Evolutionary conservation across 2,113 vertebrate species (phyloP), one percentile per base, ranked within the genome.

Genomic region (Semnornis frantzii): DNA sequence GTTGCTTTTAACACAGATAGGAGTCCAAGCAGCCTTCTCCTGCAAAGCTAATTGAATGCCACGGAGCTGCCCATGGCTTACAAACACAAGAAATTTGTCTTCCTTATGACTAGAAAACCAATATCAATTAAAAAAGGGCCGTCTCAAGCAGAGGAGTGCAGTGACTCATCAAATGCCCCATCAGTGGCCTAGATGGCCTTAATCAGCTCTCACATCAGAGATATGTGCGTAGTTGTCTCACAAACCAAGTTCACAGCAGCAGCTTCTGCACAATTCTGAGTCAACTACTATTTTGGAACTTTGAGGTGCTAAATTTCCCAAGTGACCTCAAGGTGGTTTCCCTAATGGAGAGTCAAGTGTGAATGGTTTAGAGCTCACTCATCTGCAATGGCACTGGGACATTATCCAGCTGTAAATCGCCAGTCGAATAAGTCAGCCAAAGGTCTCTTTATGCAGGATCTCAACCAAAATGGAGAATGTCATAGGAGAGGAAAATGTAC

Each of bases 321-420:
- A 68, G 77, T 65, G 91, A 80, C 63, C 76, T 87, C 77, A 74
- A 72, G 58, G 81, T 84, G 31, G 30, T 72, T 85, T 93, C 69
- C 90, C 58, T 70, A 73, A 82, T 5, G 27, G 33, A 9, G 8
- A 69, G 66, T 33, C 25, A 39, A 57, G 57, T 11, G 37, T 6
- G 2, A 42, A 84, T 55, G n/a, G 34, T 90, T 78, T 87, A 76
- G 48, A 94, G 58, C 54, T 60, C 62, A 59, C 30, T 58, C 24
- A 59, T 69, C 62, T 74, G 58, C 78, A 75, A 2, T 4, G 14
- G 50, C n/a, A 62, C 31, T 30, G 48, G 52, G 59, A 34, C 78
- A 58, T 5, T 10, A 8, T 48, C 13, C 85, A 85, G 60, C 72
- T 81, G 60, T 64, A 33, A 69, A 55, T 52, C 33, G 66, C 52